Evolutionary conservation across 2,888 invertebrate species (phyloP), one percentile per base, ranked within the genome.

Genomic region (Drosophila rellima): DNA sequence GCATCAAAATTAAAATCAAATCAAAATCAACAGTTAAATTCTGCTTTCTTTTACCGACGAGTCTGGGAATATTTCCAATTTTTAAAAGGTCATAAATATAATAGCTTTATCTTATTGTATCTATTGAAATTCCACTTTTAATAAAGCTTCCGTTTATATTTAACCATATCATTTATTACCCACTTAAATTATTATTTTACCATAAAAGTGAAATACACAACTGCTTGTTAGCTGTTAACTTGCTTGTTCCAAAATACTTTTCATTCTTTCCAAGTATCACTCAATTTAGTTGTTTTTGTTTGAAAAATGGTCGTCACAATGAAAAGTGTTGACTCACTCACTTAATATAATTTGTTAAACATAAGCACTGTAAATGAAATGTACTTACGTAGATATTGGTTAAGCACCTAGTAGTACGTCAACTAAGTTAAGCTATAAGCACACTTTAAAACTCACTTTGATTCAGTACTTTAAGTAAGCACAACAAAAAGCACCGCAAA

Each of bases 161-260:
- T 15, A n/a, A 39, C 17, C 26, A 7, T 39, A 26, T 31, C 18
- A 48, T 33, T 45, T 29, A 15, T 20, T 44, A 8, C 23, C n/a
- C 10, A 40, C n/a, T 31, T 37, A 31, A 13, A 17, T 2, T 20
- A 54, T 54, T 45, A 2, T 0, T 51, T 64, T 35, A 11, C 6
- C n/a, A 15, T 11, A 50, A 26, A 42, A 37, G 11, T 50, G 45
- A 59, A 50, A 50, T n/a, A 52, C 45, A 55, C 40, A 66, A 63
- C 33, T 75, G 87, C 88, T 90, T 86, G 89, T 74, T 84, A 85
- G 82, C 63, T 82, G 71, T 82, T 76, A 57, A 78, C 72, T 66
- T 82, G 89, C 87, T 71, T 86, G 89, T 70, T 79, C 44, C 44
- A 39, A 29, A 56, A 56, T 37, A 39, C 20, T 37, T 52, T 61